phyloP scores from a whole-genome alignment of 2,797 vertebrate species.

The Falco rusticolus region DNA sequence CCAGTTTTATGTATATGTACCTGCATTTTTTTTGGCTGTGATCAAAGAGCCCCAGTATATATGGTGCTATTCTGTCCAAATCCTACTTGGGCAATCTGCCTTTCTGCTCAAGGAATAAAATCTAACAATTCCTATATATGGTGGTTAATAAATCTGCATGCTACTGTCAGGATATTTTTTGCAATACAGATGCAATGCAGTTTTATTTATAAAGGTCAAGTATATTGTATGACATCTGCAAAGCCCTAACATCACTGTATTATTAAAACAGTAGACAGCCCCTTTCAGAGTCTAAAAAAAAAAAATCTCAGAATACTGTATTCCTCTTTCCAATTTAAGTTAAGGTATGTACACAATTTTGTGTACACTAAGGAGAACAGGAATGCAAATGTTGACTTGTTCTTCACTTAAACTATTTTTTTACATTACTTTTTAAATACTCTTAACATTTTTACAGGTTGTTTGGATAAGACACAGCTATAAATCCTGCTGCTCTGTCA shows the following conservation, averaged over 20 bases:
- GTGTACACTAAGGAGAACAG: background rate
- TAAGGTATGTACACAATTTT: background rate
- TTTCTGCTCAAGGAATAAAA: background rate
- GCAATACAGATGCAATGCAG: background rate
- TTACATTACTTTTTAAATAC: background rate
- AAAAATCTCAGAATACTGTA: background rate
- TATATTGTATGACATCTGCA: background rate
- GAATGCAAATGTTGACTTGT: background rate
- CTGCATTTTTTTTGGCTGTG: background rate
- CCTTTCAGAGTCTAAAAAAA: background rate
- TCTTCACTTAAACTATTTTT: constrained; percentile 1
- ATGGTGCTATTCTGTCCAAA: background rate
- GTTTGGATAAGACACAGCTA: constrained; percentile 28
- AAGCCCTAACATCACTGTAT: background rate
- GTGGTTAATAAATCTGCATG: background rate
- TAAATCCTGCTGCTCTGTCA: constrained; percentile 2
- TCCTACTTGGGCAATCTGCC: background rate
- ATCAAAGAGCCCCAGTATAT: background rate
- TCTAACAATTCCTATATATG: background rate
- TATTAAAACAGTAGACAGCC: constrained; percentile 31
- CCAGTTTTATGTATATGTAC: background rate
- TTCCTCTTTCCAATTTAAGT: background rate
- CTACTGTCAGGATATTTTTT: background rate
- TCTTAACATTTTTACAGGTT: constrained; percentile 23
- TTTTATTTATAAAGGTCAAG: constrained; percentile 45